Evolutionary conservation across 1,140 invertebrate species (phyloP).

Genomic region (Parasteatoda tepidariorum): DNA sequence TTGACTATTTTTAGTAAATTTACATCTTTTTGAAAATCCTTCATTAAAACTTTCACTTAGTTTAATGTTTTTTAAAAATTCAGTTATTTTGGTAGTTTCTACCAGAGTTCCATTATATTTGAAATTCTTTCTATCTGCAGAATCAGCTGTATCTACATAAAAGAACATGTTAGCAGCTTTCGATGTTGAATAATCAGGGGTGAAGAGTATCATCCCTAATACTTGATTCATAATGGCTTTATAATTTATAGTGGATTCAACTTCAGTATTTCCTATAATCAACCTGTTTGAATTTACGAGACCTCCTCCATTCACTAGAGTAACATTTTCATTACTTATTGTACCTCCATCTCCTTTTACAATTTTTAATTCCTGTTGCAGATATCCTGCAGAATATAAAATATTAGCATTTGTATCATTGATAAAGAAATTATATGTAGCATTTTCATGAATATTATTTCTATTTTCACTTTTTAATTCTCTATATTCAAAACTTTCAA

Average conservation of each 20-base stretch:
- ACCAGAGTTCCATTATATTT: not conserved
- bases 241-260: too few species aligned
- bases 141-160: too few species aligned
- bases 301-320: not conserved
- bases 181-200: not conserved
- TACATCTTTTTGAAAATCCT: not conserved
- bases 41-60: conserved; percentile 1
- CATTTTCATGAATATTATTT: too few species aligned
- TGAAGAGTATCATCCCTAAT: not conserved
- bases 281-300: not conserved
- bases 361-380: conserved; percentile 29
- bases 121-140: not conserved
- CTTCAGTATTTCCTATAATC: not conserved
- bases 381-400: not conserved
- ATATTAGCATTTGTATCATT: conserved; percentile 10
- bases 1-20: too few species aligned
- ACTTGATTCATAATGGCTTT: too few species aligned
- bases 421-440: too few species aligned
- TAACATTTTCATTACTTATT: conserved; percentile 10
- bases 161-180: conserved; percentile 6
- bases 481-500: too few species aligned
- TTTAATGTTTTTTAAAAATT: not conserved
- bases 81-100: too few species aligned
- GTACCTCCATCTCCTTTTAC: not conserved
- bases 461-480: too few species aligned